Base-by-base conservation (phyloP, 2,797 vertebrate species). In the Odontamblyopus rebecca region DNA sequence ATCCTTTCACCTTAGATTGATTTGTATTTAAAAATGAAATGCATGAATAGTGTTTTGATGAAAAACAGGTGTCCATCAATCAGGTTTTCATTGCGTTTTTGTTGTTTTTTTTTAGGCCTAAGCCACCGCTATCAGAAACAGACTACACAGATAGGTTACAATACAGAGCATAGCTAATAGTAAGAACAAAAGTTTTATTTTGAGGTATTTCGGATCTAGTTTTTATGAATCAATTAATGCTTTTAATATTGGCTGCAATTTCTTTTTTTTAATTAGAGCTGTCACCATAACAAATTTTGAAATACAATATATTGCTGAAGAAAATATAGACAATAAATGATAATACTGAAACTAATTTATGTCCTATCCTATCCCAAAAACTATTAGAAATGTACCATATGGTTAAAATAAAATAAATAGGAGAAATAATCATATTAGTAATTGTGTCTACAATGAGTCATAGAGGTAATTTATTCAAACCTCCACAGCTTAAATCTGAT, bases 11-110 rank as follows among this genome's bases (percentile, higher is more conserved):
- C 18, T 68, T 27, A 67, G 35, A 61, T 15, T 18, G 9, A 54
- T 35, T 30, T 60, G 26, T 67, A 60, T 44, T 63, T 41, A 23
- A 44, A 44, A 63, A 61, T 61, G 60, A 61, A 63, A 62, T 18
- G 8, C 32, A 19, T 13, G 13, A 44, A 63, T 5, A 6, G 35
- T 15, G 8, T 63, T 63, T 63, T 63, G 35, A 62, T 62, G 61
- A 8, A 62, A 38, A 38, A 23, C 61, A 41, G 32, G 18, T 41
- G 61, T 38, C 30, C 12, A 62, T 32, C 19, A 62, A n/a, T 38
- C 32, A 62, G 16, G 5, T 32, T 63, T 44, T 29, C 12, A 23
- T 65, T 15, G 19, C 1, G 5, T 44, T 65, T 29, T 26, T 44
- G 12, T 15, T 16, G 16, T 48, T 5, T 15, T 61, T 35, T 35